phyloP scores from a whole-genome alignment of 1,140 invertebrate species.

The Dendroctonus ponderosae region DNA sequence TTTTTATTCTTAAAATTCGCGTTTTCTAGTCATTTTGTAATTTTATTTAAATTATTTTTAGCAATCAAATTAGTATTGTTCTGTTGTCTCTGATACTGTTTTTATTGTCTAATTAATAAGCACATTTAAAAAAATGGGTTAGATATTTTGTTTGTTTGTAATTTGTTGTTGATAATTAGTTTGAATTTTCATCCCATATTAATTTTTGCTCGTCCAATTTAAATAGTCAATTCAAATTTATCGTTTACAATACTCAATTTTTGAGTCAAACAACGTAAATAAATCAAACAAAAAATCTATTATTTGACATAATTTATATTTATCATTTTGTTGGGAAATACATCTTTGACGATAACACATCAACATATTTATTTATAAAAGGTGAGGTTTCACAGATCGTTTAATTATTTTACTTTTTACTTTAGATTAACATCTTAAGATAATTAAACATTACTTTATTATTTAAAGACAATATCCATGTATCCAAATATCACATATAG shows the following conservation, averaged over 20 bases:
- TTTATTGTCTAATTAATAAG: no score
- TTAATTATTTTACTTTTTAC: constrained; percentile 12
- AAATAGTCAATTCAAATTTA: not conserved
- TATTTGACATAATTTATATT: constrained; percentile 32
- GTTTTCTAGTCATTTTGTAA: no score
- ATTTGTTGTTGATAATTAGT: no score
- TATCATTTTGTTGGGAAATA: constrained; percentile 29
- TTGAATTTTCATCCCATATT: not conserved
- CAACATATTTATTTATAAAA: constrained; percentile 34
- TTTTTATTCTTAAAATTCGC: no score
- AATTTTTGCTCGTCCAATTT: not conserved
- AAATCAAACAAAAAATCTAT: not conserved
- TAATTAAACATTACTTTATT: constrained; percentile 7
- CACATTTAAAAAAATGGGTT: no score
- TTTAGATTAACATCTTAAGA: constrained; percentile 24
- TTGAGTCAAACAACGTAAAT: not conserved
- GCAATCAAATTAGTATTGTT: no score
- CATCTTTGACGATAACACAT: constrained; percentile 30
- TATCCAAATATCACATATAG: constrained; percentile 51
- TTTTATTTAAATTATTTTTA: no score
- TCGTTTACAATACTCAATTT: not conserved
- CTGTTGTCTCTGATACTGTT: no score
- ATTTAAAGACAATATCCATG: constrained; percentile 45
- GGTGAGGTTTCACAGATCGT: constrained; percentile 22
- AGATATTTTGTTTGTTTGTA: no score